Evolutionary conservation across 2,113 vertebrate genomes (phyloP), one percentile per base, ranked within the genome.

Genomic region (Antechinus stuartii): DNA sequence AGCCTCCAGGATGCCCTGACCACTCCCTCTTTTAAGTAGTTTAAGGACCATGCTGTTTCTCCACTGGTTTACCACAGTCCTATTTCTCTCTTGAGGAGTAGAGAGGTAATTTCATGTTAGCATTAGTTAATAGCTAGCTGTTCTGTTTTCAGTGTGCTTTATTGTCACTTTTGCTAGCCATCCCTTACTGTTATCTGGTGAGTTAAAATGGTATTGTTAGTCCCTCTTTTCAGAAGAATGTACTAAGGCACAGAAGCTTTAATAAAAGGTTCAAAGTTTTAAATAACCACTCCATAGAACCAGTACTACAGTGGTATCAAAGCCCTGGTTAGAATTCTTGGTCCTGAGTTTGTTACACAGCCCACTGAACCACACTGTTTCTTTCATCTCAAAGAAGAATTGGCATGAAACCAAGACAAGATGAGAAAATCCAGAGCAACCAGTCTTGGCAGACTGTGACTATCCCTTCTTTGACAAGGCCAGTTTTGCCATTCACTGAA

Each of bases 361-460:
- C 94, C 94, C 53, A 7, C 46, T 49, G 91, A 94, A 93, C 91
- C 93, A 90, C 95, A 57, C 76, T n/a, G 27, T n/a, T 91, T 42
- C 97, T 96, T 95, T 92, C 57, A 94, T 95, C 91, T 93, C 92
- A 93, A 84, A 54, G 97, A 91, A 94, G n/a, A 93, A 23, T 54
- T 97, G 95, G 96, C 97, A 93, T 53, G 8, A 92, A 90, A n/a
- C 54, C 53, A 92, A 91, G 91, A 94, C 53, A 92, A 91, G 91
- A 95, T 35, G 92, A 94, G 95, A 93, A 91, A 93, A 96, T 84
- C 93, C 95, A 93, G 94, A 94, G 96, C 94, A 92, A 93, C 61
- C 10, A 92, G 92, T 35, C 57, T 97, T 97, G 97, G 97, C 96
- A 93, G 95, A 46, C 91, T 53, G 35, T 7, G 2, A 91, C 91